Base-by-base conservation (phyloP, 2,113 vertebrate genomes). In the Catharus fuscescens region DNA sequence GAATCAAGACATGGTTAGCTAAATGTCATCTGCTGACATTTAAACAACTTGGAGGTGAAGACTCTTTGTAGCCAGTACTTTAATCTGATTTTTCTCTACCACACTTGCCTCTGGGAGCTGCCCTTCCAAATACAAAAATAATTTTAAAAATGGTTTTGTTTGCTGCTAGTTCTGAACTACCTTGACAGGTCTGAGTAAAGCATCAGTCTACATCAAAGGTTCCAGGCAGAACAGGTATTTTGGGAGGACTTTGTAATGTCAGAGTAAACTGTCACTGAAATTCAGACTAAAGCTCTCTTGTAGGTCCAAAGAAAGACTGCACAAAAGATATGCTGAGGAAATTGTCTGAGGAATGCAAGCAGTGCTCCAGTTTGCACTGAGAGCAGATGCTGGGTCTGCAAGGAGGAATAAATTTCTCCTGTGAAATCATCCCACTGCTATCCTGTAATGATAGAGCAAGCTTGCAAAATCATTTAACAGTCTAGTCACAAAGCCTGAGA, bases 401-500 rank as follows among this genome's bases (percentile, higher is more conserved):
- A 84, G 60, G 79, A 95, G 12, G 64, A 88, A 83, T 73, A 70
- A 20, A 86, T 69, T 84, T 82, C 81, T 92, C 77, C 48, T 77
- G 52, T 88, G 88, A 90, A 88, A 88, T 88, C 91, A 83, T 93
- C 78, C 64, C 57, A 69, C 40, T 0, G 0, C 79, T 94, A 34
- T 62, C 65, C 73, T 78, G 71, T 77, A 91, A 88, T 9, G 60
- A 80, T 4, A 86, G 44, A 93, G 48, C 54, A 45, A 86, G 72
- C 88, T 65, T 78, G 72, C 10, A 12, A 78, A 83, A 78, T 64
- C 79, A 64, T 61, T 96, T 86, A 48, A 59, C 48, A 90, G 65
- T 85, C 90, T 74, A 83, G 60, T 77, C 82, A 96, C 82, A 90
- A 88, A 92, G 76, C 52, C 67, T 31, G 85, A 88, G 78, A 89